Conservation (phyloP, 2,888 invertebrate species). For the Fragum whitleyi region DNA sequence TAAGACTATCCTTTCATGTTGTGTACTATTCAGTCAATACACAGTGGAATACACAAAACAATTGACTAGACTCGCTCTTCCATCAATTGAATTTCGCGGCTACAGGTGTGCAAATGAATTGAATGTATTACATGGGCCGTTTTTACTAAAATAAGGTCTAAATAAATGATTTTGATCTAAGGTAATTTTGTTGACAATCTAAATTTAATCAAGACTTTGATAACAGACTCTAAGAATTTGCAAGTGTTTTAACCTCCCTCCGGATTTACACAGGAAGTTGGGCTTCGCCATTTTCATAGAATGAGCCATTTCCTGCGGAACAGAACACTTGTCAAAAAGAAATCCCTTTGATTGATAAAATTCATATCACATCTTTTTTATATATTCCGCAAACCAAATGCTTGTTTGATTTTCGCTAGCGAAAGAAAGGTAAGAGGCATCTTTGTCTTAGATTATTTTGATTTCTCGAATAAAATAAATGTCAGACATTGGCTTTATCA, state of each 20-base stretch:
- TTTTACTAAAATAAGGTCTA: too few species aligned
- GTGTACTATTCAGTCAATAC: background rate
- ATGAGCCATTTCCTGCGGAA: slow-evolving; percentile 44
- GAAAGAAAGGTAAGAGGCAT: background rate
- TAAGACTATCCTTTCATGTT: background rate
- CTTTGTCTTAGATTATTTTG: background rate
- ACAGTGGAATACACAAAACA: slow-evolving; percentile 25
- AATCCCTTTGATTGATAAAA: background rate
- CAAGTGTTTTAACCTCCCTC: slow-evolving; percentile 50
- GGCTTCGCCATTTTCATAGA: slow-evolving; percentile 66
- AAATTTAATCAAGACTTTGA: too few species aligned
- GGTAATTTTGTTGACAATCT: background rate
- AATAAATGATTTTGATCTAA: too few species aligned
- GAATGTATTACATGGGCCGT: too few species aligned
- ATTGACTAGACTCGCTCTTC: slow-evolving; percentile 28
- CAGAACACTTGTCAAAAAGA: slow-evolving; percentile 12
- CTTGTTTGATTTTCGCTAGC: too few species aligned
- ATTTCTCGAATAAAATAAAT: background rate
- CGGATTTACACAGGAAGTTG: slow-evolving; percentile 67
- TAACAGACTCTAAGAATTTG: background rate
- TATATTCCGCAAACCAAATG: too few species aligned
- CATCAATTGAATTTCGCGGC: background rate
- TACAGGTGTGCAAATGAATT: too few species aligned
- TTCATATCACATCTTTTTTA: too few species aligned
- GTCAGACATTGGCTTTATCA: too few species aligned